These are phyloP conservation scores for Lysiphlebus fabarum DNA, from an alignment of 1,140 invertebrate species.

Conservation along the genomic window DNA sequence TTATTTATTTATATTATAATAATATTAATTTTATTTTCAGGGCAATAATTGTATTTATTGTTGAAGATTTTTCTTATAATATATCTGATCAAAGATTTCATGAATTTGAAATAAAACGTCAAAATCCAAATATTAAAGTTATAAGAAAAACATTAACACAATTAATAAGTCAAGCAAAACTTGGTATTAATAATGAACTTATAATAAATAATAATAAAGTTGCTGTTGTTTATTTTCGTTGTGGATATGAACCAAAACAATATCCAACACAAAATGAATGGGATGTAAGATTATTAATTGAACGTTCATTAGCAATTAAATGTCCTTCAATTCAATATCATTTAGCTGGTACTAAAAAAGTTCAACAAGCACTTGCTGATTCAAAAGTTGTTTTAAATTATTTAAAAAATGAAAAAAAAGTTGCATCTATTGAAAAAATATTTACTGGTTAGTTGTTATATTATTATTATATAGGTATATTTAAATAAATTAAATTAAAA, in stretches of 20 bases:
- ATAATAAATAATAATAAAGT: constrained; percentile 66
- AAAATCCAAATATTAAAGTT: constrained; percentile 67
- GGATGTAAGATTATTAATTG: constrained; percentile 78
- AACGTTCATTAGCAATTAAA: constrained; percentile 84
- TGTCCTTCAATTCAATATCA: constrained; percentile 88
- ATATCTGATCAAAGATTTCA: constrained; percentile 86
- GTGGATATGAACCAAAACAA: constrained; percentile 83
- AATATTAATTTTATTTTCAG: constrained; percentile 30
- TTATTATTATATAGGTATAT: too few relatives aligned
- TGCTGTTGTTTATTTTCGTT: constrained; percentile 88
- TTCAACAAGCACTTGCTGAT: constrained; percentile 79
- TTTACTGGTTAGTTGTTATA: constrained; percentile 65
- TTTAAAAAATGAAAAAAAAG: constrained; percentile 48
- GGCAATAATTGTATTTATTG: constrained; percentile 77
- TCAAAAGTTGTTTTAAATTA: constrained; percentile 72
- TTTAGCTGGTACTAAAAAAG: constrained; percentile 77
- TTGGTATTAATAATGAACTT: constrained; percentile 60
- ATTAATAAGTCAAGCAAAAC: constrained; percentile 55
- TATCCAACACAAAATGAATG: constrained; percentile 79
- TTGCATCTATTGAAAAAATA: constrained; percentile 64
- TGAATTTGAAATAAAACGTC: constrained; percentile 77
- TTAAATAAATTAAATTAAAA: too few relatives aligned
- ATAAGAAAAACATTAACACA: constrained; percentile 68
- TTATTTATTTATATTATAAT: not conserved
- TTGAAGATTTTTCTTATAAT: constrained; percentile 82